Evolutionary conservation across 2,113 vertebrate genomes (phyloP).

Genomic region (Etia nguti): DNA sequence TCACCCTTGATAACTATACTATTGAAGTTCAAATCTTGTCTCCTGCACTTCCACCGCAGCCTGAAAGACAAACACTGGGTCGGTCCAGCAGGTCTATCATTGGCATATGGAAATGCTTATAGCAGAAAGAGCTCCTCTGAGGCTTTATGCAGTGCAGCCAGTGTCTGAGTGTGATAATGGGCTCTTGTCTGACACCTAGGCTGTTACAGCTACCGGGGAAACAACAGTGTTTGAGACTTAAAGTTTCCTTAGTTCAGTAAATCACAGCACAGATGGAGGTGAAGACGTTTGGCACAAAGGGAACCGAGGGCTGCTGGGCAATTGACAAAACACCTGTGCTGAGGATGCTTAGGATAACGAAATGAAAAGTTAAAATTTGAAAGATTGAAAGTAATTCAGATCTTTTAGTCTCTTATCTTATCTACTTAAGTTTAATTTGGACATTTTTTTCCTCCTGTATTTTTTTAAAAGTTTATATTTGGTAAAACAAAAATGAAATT

Average conservation of each 20-base stretch:
- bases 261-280: conserved; percentile 8
- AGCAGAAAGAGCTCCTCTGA: conserved; percentile 54
- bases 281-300: conserved; percentile 4
- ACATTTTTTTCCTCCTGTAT: not conserved
- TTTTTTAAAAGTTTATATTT: not conserved
- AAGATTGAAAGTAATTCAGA: not conserved
- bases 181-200: conserved; percentile 61
- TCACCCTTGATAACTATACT: conserved; percentile 24
- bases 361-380: not conserved
- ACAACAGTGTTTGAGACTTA: conserved; percentile 15
- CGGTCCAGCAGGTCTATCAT: conserved; percentile 35
- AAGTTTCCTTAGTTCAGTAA: conserved; percentile 15
- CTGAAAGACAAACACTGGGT: conserved; percentile 66
- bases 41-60: conserved; percentile 58
- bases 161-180: conserved; percentile 68
- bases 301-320: not conserved
- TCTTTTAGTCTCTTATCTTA: not conserved
- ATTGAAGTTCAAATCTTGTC: conserved; percentile 48
- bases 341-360: not conserved
- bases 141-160: conserved; percentile 29
- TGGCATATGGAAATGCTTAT: conserved; percentile 74
- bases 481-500: not conserved
- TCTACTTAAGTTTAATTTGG: not conserved
- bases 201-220: conserved; percentile 46
- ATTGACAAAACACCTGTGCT: conserved; percentile 24